Evolutionary conservation across 2,888 invertebrate species (phyloP), one percentile per base, ranked within the genome.

Genomic region (Odontomyia ornata): DNA sequence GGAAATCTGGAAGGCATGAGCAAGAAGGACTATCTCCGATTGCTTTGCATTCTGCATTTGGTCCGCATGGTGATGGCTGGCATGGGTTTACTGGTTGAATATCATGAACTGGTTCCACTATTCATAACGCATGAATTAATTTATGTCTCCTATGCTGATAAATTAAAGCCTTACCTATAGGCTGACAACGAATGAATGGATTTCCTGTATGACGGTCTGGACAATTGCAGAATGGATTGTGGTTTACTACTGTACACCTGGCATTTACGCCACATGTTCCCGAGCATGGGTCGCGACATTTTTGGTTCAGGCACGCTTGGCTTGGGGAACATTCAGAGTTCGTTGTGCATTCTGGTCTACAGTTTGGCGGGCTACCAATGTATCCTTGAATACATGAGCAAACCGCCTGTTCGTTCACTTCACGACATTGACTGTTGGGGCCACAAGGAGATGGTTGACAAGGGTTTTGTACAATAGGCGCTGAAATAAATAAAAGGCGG

Each of bases 401-500:
- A 25, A 90, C 88, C 0, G 91, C 91, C 82, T 90, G 89, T 64
- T 89, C 89, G 81, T 91, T 91, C 13, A 89, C 85, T 80, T 91
- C 90, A 77, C 91, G 89, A 81, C 93, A 93, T 81, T 91, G 87
- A 80, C 91, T 91, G 82, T 93, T 91, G 18, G 92, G 91, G 52
- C 93, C 93, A 84, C 93, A 93, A 0, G 92, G 93, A 27, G 92
- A 90, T 67, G 92, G 91, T 77, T 90, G 88, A 83, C 93, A 93
- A 5, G 93, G 92, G 81, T 90, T 89, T 65, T 81, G 86, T 56
- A 83, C 79, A 36, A 85, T 81, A n/a, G 90, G 89, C 82, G 86
- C 88, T 73, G 25, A 21, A 73, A 60, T 18, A 18, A 52, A 18
- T 43, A 43, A 43, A 7, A 43, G 7, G 43, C n/a, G 7, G 43